Evolutionary conservation across 2,888 invertebrate species (phyloP), one percentile per base, ranked within the genome.

Genomic region (Calameuta idolon): DNA sequence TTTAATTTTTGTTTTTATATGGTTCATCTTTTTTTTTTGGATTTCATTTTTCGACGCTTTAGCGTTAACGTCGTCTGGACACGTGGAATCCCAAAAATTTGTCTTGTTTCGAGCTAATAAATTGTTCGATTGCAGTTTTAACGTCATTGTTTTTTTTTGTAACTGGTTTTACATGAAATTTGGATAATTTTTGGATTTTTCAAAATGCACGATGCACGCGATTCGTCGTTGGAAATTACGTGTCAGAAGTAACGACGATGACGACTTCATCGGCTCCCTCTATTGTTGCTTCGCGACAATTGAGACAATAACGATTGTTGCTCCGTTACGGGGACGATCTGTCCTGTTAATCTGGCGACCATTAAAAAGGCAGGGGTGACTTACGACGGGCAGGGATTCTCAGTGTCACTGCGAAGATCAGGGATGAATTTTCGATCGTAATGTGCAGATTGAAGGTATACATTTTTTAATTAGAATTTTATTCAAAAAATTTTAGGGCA

Each of bases 1-100:
- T 78, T 76, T 34, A 23, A 23, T 75, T 73, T 78, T 78, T n/a
- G 15, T 23, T 69, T 9, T 74, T 33, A 37, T 69, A 9, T 71
- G 55, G n/a, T 35, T 23, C 35, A 31, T 31, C 55, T 3, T 76
- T 78, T 37, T 68, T 30, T 34, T 33, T 55, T 55, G 1, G 23
- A 23, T 1, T 55, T 23, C 9, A 40, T 15, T 40, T 40, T 4
- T 55, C 23, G 55, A 55, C 23, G 55, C 23, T 55, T 55, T 9
- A 9, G 2, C 1, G 55, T 23, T 23, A 9, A 23, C 2, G 2
- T 55, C 15, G 23, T 40, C 40, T 5, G 15, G 15, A 40, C 4
- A 40, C 15, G 40, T 15, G 15, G 15, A 40, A 40, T 37, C 15
- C 4, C 4, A 40, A 40, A 40, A 4, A 40, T 15, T 15, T 15